Percentiles rank a stretch among this genome's conserved stretches.
Conservation (phyloP, 2,113 vertebrate genomes). For the Mellivora capensis region DNA sequence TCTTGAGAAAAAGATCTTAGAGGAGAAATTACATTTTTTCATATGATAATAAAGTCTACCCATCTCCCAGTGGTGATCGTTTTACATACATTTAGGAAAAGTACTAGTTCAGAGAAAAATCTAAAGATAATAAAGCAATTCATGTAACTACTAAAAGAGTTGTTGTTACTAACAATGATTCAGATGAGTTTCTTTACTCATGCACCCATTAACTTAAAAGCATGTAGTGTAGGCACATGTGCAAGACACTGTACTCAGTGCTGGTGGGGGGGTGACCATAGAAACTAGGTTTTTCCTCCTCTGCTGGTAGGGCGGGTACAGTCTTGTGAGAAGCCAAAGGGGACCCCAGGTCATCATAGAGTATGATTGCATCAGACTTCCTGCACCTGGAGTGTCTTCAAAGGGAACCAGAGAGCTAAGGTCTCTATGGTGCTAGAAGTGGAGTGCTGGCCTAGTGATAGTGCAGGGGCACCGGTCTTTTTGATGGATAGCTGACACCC, state of each 20-base stretch:
- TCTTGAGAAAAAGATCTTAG: neutral
- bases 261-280: neutral
- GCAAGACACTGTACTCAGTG: neutral
- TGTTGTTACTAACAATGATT: neutral
- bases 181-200: neutral
- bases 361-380: neutral
- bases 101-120: neutral
- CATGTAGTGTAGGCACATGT: neutral
- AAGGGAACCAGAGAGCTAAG: neutral
- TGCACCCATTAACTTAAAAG: neutral
- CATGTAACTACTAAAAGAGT: neutral
- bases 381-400: neutral
- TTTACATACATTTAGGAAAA: neutral
- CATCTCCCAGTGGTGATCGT: neutral
- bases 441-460: neutral
- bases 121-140: neutral
- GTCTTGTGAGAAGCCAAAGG: neutral
- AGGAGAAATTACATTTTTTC: neutral
- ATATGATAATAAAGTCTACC: neutral
- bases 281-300: neutral
- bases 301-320: neutral
- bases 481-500: neutral
- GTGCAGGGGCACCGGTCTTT: neutral
- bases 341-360: neutral
- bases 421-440: neutral